Evolutionary conservation across 2,113 vertebrate species (phyloP).

Genomic region (Triplophysa tibetana): DNA sequence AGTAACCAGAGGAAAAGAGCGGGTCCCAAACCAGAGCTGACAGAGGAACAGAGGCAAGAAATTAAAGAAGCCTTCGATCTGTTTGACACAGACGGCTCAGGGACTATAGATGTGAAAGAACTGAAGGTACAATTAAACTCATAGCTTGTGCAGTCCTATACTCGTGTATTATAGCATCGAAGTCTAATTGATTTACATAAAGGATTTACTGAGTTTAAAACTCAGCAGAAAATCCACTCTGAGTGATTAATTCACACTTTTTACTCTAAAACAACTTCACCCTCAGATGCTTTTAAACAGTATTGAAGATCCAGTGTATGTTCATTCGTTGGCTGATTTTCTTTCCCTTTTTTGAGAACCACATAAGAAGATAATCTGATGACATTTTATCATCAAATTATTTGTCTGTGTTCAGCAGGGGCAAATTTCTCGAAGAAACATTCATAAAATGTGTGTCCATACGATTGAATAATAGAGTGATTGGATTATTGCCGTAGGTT

Average conservation of each 20-base stretch:
- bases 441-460: too few species aligned
- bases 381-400: too few species aligned
- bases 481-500: slow-evolving; percentile 72
- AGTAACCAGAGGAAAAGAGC: slow-evolving; percentile 75
- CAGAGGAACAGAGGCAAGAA: slow-evolving; percentile 89
- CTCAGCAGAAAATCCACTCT: background rate
- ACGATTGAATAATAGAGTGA: too few species aligned
- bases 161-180: too few species aligned
- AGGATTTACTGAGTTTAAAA: background rate
- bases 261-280: background rate
- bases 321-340: too few species aligned
- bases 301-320: too few species aligned
- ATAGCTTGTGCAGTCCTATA: background rate
- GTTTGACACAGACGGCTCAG: slow-evolving; percentile 88
- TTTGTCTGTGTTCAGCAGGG: too few species aligned
- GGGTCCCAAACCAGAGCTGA: slow-evolving; percentile 79
- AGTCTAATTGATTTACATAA: background rate
- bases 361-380: too few species aligned
- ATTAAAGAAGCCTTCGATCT: slow-evolving; percentile 93
- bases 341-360: too few species aligned
- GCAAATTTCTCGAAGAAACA: too few species aligned
- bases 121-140: slow-evolving; percentile 76
- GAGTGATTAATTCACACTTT: background rate
- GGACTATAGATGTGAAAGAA: slow-evolving; percentile 90
- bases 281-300: too few species aligned